These are phyloP conservation scores for Zygogramma bicolorata DNA, from an alignment of 2,888 invertebrate genomes.

Conservation along the genomic window DNA sequence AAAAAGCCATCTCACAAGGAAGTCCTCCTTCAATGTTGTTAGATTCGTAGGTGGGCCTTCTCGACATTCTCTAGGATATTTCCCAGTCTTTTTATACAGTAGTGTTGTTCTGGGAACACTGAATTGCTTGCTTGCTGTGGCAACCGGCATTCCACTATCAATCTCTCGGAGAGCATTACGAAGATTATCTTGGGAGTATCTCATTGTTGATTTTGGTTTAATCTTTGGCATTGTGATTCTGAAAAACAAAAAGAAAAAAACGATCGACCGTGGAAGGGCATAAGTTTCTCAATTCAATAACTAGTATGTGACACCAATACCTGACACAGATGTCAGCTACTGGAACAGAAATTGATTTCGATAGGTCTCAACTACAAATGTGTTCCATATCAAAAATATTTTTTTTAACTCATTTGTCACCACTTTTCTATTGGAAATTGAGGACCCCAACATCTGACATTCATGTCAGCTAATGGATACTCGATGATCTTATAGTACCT, in stretches of 20 bases:
- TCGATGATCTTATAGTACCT: not conserved
- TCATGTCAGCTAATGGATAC: slow-evolving; percentile 12
- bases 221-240: slow-evolving; percentile 14
- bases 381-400: slow-evolving; percentile 2
- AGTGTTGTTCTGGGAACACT: slow-evolving; percentile 26
- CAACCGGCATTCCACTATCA: slow-evolving; percentile 26
- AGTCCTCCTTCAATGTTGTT: slow-evolving; percentile 21
- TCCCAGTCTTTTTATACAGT: slow-evolving; percentile 27
- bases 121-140: slow-evolving; percentile 26
- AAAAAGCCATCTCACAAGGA: slow-evolving; percentile 29
- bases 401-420: not conserved
- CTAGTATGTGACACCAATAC: slow-evolving; percentile 5
- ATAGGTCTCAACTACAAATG: not conserved
- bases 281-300: slow-evolving; percentile 6
- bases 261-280: not conserved
- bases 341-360: slow-evolving; percentile 7
- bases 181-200: slow-evolving; percentile 23
- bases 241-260: not conserved
- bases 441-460: slow-evolving; percentile 6
- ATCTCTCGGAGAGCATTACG: slow-evolving; percentile 23
- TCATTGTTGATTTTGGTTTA: slow-evolving; percentile 15
- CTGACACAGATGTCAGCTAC: not conserved
- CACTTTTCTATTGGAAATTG: not conserved
- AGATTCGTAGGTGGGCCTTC: slow-evolving; percentile 31
- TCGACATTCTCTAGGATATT: slow-evolving; percentile 28